Conservation (phyloP, 1,140 invertebrate species). For the Scaptomyza pallida region DNA sequence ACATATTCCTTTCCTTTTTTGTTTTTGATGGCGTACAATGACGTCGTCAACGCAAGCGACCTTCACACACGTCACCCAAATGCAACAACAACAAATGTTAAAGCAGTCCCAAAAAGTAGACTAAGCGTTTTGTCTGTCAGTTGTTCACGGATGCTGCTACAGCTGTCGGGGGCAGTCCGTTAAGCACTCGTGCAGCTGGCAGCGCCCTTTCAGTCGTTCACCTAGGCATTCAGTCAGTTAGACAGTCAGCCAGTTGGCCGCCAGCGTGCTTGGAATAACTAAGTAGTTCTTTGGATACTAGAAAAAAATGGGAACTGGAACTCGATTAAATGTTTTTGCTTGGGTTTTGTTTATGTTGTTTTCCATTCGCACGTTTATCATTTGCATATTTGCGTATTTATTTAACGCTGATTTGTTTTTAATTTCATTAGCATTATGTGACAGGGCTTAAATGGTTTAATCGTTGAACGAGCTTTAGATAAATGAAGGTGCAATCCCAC, state of each 20-base stretch:
- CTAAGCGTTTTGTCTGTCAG: constrained; percentile 67
- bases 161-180: constrained; percentile 48
- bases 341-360: no score
- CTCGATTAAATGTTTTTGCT: constrained; percentile 5
- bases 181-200: constrained; percentile 65
- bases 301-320: constrained; percentile 17
- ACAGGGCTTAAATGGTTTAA: constrained; percentile 57
- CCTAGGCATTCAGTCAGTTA: constrained; percentile 37
- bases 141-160: constrained; percentile 48
- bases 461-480: constrained; percentile 26
- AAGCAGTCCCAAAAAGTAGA: constrained; percentile 44
- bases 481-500: no score
- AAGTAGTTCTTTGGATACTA: constrained; percentile 24
- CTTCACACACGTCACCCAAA: constrained; percentile 62
- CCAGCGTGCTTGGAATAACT: constrained; percentile 66
- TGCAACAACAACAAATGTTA: constrained; percentile 57
- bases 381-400: constrained; percentile 56
- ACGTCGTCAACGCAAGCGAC: constrained; percentile 56
- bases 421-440: constrained; percentile 68
- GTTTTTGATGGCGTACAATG: constrained; percentile 46
- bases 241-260: constrained; percentile 40
- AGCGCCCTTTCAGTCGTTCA: constrained; percentile 57
- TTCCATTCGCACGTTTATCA: constrained; percentile 31
- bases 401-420: constrained; percentile 68
- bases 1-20: no score